phyloP scores from a whole-genome alignment of 2,113 vertebrate species.

The Lutjanus erythropterus region DNA sequence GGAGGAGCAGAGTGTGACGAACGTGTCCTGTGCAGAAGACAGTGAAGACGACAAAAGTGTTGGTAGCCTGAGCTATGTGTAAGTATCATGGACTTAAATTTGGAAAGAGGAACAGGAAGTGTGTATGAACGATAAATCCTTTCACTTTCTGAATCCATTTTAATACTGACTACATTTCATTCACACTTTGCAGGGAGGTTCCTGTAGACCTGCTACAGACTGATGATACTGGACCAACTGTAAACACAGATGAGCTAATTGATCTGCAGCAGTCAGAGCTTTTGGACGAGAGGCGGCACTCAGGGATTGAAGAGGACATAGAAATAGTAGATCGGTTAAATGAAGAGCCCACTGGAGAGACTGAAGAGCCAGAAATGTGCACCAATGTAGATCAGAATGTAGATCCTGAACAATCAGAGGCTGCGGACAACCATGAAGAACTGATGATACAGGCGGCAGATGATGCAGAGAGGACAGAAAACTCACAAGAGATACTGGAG shows the following conservation, averaged over 20 bases:
- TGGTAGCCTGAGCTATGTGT: conserved; percentile 44
- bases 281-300: conserved; percentile 34
- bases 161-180: background rate
- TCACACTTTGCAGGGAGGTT: conserved; percentile 44
- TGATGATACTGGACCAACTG: conserved; percentile 12
- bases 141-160: background rate
- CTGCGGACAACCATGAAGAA: conserved; percentile 6
- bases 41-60: conserved; percentile 37
- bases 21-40: conserved; percentile 23
- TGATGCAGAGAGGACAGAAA: conserved; percentile 36
- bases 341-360: conserved; percentile 17
- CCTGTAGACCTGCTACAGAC: conserved; percentile 20
- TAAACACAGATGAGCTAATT: conserved; percentile 11
- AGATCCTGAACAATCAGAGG: conserved; percentile 40
- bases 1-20: conserved; percentile 32
- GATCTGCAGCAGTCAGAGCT: conserved; percentile 29
- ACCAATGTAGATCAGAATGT: conserved; percentile 40
- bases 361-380: conserved; percentile 49
- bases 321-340: background rate
- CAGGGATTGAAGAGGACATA: conserved; percentile 31
- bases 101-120: conserved; percentile 59
- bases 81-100: conserved; percentile 53
- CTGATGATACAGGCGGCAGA: conserved; percentile 3
- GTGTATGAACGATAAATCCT: background rate
- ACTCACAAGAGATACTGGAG: conserved; percentile 3